Evolutionary conservation across 2,797 vertebrate species (phyloP).

Genomic region (Bryconaethiops microstoma): DNA sequence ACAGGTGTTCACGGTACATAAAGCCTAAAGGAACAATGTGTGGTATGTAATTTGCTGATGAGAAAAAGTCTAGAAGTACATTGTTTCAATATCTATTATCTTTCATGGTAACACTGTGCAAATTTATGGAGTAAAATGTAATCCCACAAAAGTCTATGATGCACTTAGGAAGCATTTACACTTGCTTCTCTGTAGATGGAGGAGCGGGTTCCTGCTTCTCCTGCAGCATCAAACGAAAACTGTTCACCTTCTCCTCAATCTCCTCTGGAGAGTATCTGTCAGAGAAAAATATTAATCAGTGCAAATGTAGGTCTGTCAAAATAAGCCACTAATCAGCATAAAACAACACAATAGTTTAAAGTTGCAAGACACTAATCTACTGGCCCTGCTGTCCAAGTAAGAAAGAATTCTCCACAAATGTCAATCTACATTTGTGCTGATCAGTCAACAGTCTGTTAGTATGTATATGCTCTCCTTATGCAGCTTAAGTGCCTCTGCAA

Average conservation of each 20-base stretch:
- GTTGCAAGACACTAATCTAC: too few relatives aligned
- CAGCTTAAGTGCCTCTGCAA: neutral
- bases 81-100: neutral
- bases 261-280: slow-evolving; percentile 87
- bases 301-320: too few relatives aligned
- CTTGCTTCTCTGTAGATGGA: slow-evolving; percentile 74
- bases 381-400: neutral
- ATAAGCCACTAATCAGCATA: neutral
- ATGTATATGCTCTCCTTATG: neutral
- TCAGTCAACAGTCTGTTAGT: neutral
- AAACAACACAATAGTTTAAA: neutral
- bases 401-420: too few relatives aligned
- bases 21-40: too few relatives aligned
- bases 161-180: slow-evolving; percentile 68
- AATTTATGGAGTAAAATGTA: neutral
- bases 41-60: too few relatives aligned
- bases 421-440: neutral
- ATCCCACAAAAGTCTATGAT: too few relatives aligned
- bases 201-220: slow-evolving; percentile 84
- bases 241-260: slow-evolving; percentile 92
- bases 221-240: slow-evolving; percentile 91
- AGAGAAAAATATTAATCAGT: neutral
- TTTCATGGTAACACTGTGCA: neutral
- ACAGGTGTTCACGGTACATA: too few relatives aligned
- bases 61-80: too few relatives aligned